Evolutionary conservation across 2,797 vertebrate genomes (phyloP), one percentile per base, ranked within the genome.

Genomic region (Phylloscopus collybita): DNA sequence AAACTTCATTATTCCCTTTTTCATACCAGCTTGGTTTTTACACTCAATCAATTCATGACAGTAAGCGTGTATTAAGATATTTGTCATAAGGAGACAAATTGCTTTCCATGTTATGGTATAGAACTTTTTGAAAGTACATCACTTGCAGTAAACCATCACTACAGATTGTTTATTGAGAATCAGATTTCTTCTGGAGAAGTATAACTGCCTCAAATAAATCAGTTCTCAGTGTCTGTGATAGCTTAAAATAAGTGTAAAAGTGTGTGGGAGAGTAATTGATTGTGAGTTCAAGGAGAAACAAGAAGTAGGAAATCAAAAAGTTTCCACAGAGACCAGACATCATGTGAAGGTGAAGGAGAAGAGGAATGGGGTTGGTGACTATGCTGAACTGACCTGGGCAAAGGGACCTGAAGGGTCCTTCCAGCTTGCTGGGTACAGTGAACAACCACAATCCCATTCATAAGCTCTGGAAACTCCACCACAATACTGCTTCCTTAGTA

Each of bases 401-500:
- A 89, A 80, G 34, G 29, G 34, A 62, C 26, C 2, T 3, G n/a
- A 67, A 92, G 32, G 9, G 10, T 87, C 50, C 26, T 85, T 84
- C 20, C 16, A 44, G 2, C 16, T 86, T 76, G 6, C 32, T 74
- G 26, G 23, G 29, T 64, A 60, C 38, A n/a, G 30, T 16, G 45
- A 88, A 9, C 30, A 75, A 36, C 30, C 16, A 54, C 11, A 74
- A 16, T 36, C 11, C 16, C 34, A 80, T 74, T 91, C 79, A 90
- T 50, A 78, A 92, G 76, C 44, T 70, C 61, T 72, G n/a, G 38
- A 80, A 92, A 66, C 90, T 86, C 61, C 30, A 57, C 19, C 38
- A 61, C 42, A 36, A 29, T 80, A 67, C 16, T 65, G 9, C 45
- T 91, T 93, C 38, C 27, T 13, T 44, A 32, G 16, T 45, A 26